Evolutionary conservation across 1,140 invertebrate genomes (phyloP), one percentile per base, ranked within the genome.

Genomic region (Drosophila insularis): DNA sequence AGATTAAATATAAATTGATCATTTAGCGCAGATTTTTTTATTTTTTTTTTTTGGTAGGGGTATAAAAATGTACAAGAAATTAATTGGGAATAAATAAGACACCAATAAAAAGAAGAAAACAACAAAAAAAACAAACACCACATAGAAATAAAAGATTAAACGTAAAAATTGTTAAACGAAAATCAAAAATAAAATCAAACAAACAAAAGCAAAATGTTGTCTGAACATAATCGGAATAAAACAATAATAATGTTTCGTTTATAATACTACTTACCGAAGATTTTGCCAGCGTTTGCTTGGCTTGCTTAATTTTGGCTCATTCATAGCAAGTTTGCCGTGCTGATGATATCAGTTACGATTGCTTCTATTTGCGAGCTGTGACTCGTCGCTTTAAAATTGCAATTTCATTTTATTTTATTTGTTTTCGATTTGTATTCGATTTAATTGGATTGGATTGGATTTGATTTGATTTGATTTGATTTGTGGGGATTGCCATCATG

Each of bases 341-440:
- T 65, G 79, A 82, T 70, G 43, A 50, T 50, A 79, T 87, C 78
- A 87, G 74, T 81, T 84, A 73, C 70, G 73, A 71, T 76, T 78
- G 71, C 72, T 67, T 81, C 85, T 90, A 89, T 71, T 75, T 81
- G 73, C 73, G 85, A 89, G 59, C 71, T 89, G 84, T 68, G 80
- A 89, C 74, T 89, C 84, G 80, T 89, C 84, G 84, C 84, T 89
- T 89, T 89, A 84, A 89, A 84, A 89, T 89, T 89, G 80, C 69
- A 89, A 89, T 85, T 82, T 73, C 46, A 54, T 63, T 78, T 71
- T 27, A 65, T 74, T 76, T 76, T 69, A 69, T 77, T 70, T 73
- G 56, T 76, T 77, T 27, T 27, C 27, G 60, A 70, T 63, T 70
- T 69, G 23, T 69, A 13, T 35, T 23, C 31, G 35, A 37, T 71